Evolutionary conservation across 2,888 invertebrate genomes (phyloP).

Genomic region (Morpho helenor): DNA sequence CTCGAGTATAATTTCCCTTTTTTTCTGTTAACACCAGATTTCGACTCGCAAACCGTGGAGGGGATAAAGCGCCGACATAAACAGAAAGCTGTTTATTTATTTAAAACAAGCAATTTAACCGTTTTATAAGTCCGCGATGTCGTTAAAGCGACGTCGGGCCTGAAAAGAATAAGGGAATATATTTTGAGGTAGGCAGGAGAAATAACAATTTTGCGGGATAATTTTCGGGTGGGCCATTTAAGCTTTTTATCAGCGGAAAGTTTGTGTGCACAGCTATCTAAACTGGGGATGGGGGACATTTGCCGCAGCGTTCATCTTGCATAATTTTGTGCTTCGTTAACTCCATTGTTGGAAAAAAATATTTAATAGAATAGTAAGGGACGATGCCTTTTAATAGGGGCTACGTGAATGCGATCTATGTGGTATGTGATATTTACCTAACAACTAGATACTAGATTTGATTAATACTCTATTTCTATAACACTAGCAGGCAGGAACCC

Average conservation of each 20-base stretch:
- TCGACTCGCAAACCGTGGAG: constrained; percentile 25
- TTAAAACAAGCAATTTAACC: constrained; percentile 57
- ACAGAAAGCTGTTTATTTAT: constrained; percentile 55
- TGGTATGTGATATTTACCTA: no score
- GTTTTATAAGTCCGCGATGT: constrained; percentile 54
- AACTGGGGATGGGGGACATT: constrained; percentile 57
- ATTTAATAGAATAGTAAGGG: constrained; percentile 40
- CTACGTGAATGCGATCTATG: no score
- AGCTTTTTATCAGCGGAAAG: constrained; percentile 71
- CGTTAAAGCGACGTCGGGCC: constrained; percentile 44
- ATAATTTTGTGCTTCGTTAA: constrained; percentile 73
- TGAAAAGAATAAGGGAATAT: constrained; percentile 51
- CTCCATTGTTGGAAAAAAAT: constrained; percentile 61
- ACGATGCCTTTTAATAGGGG: no score
- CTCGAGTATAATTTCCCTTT: constrained; percentile 28
- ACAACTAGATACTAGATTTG: no score
- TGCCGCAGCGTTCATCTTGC: constrained; percentile 56
- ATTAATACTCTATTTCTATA: no score
- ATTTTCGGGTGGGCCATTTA: constrained; percentile 68
- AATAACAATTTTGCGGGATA: constrained; percentile 69
- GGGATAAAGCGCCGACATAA: constrained; percentile 35
- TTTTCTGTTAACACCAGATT: constrained; percentile 23
- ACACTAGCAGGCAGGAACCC: no score
- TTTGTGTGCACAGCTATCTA: constrained; percentile 71
- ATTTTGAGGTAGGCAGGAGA: constrained; percentile 34